A percentile compares a stretch with the other conserved stretches of the same genome.
phyloP scores from a whole-genome alignment of 2,888 invertebrate genomes.

The Lepidochrysops patricia region DNA sequence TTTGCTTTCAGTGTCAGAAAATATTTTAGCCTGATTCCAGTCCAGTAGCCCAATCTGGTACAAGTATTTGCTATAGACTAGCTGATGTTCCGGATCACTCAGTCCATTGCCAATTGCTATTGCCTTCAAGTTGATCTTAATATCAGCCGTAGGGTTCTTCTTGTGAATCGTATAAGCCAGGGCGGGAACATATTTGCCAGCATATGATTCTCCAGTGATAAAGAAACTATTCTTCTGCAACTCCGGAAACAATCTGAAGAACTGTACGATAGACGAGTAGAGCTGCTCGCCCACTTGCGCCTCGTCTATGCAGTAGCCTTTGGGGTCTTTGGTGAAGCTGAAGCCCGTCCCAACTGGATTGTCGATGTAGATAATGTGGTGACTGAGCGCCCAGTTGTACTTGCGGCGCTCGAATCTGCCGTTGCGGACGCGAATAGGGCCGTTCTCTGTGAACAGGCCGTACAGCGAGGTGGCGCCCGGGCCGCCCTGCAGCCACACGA shows the following conservation, averaged over 20 bases:
- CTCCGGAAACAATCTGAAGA: constrained; percentile 88
- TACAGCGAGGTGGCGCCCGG: constrained; percentile 87
- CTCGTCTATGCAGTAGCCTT: constrained; percentile 86
- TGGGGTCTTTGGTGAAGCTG: constrained; percentile 86
- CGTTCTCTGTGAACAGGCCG: constrained; percentile 89
- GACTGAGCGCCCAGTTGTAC: constrained; percentile 86
- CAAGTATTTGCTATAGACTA: constrained; percentile 85
- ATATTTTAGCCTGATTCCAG: constrained; percentile 73
- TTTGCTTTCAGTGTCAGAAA: constrained; percentile 76
- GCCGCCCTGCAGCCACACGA: constrained; percentile 91
- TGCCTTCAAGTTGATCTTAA: constrained; percentile 82
- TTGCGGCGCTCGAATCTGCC: constrained; percentile 74
- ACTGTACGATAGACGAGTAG: constrained; percentile 84
- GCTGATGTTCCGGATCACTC: constrained; percentile 84
- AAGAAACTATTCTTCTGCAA: constrained; percentile 84
- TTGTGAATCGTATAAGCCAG: constrained; percentile 82
- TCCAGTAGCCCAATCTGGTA: constrained; percentile 85
- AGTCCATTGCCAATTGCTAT: constrained; percentile 87
- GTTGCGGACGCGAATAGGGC: constrained; percentile 73
- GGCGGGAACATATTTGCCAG: constrained; percentile 85
- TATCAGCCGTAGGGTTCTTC: constrained; percentile 74
- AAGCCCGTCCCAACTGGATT: constrained; percentile 95
- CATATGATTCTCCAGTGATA: constrained; percentile 93
- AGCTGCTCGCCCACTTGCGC: constrained; percentile 86
- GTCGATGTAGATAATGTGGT: constrained; percentile 90